Evolutionary conservation across 2,113 vertebrate species (phyloP).

Genomic region (Pseudorectes ferrugineus): DNA sequence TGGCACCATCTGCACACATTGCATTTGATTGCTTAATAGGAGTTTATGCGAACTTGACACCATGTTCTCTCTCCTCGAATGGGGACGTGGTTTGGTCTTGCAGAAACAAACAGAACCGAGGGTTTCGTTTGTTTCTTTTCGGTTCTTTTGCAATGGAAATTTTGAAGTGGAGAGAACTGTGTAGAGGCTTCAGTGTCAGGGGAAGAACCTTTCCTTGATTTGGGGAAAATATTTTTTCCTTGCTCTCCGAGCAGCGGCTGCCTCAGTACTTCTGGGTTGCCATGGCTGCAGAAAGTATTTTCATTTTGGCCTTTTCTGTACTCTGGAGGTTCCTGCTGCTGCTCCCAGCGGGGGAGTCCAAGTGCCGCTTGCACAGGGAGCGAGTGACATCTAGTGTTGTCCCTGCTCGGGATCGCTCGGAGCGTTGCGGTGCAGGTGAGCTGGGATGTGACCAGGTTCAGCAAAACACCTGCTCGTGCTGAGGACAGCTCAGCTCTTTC

Average conservation of each 20-base stretch:
- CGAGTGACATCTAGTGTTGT: constrained; percentile 67
- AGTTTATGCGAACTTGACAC: constrained; percentile 46
- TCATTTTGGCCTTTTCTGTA: neutral
- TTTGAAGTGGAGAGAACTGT: neutral
- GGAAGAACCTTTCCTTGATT: neutral
- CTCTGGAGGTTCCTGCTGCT: neutral
- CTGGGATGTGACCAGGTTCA: neutral
- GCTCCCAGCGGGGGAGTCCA: neutral
- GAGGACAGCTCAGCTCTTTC: neutral
- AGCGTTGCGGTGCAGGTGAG: neutral
- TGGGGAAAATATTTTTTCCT: neutral
- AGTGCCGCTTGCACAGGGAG: neutral
- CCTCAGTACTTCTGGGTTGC: neutral
- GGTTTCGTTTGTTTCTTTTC: constrained; percentile 13
- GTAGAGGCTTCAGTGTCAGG: neutral
- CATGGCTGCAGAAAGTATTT: constrained; percentile 28
- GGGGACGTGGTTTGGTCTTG: neutral
- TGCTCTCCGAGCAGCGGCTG: neutral
- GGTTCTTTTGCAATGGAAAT: neutral
- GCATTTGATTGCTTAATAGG: constrained; percentile 49
- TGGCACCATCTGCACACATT: constrained; percentile 34
- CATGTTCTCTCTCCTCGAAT: neutral
- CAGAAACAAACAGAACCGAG: neutral
- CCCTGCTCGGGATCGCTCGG: neutral
- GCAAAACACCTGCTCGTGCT: fast-evolving